Base-by-base conservation (phyloP, 2,888 invertebrate species). In the Ichneumoninae sp. region DNA sequence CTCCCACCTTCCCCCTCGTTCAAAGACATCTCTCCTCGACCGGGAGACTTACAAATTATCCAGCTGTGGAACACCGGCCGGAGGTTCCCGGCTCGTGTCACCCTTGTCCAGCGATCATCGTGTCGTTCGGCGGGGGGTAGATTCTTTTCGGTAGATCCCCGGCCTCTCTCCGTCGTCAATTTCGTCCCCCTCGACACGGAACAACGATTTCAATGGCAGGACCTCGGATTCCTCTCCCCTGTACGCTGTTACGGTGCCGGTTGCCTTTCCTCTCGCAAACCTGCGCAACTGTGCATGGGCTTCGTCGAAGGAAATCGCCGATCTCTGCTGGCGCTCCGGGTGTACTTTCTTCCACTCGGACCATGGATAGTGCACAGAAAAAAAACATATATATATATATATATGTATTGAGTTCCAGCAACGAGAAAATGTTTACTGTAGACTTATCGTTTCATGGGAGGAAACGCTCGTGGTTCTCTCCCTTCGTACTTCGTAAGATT, bases 51-150 rank as follows among this genome's bases (percentile, higher is more conserved):
- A 75, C 74, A 81, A 81, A 81, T 81, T 81, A 36, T 81, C 74
- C 74, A 81, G 74, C 74, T 81, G 74, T 60, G 60, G 66, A 57
- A 57, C 73, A 80, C 30, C 36, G 63, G 54, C 66, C 13, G 33
- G 40, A 80, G 73, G 73, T 80, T 54, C 16, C 36, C 57, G 19
- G 60, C 47, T 68, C 74, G 54, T 68, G 80, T 74, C 57, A 81
- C 74, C 74, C 68, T 60, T 36, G 50, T 50, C 33, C 57, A 40
- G 65, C 22, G 73, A 74, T 80, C 68, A 80, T 73, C 73, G 81
- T 74, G 74, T 81, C 57, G 50, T 60, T 50, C 81, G n/a, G 33
- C 74, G 74, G 81, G 81, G 81, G 81, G 81, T 74, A 69, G 33
- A 75, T 74, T 74, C 74, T 74, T 81, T 74, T 69, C 68, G 36